Evolutionary conservation across 2,888 invertebrate species (phyloP).

Genomic region (Pyrrhia umbra): DNA sequence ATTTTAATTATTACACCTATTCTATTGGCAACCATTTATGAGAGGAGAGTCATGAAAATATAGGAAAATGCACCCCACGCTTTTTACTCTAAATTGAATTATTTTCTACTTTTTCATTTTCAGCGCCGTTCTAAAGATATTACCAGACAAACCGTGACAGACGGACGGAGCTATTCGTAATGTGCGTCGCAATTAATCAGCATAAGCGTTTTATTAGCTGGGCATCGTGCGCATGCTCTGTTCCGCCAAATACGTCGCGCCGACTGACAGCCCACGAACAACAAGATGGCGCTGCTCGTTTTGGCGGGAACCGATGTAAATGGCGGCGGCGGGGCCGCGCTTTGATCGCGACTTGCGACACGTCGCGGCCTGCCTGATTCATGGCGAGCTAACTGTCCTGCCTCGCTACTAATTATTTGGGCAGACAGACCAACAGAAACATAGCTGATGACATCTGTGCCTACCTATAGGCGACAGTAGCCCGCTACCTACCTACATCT

Average conservation of each 20-base stretch:
- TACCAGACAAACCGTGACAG: slow-evolving; percentile 68
- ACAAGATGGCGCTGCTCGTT: slow-evolving; percentile 62
- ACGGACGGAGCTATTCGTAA: slow-evolving; percentile 69
- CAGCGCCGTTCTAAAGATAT: slow-evolving; percentile 66
- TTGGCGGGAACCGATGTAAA: slow-evolving; percentile 68
- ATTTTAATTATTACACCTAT: too few relatives aligned
- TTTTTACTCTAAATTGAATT: too few relatives aligned
- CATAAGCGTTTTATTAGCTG: slow-evolving; percentile 84
- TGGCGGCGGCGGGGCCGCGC: slow-evolving; percentile 75
- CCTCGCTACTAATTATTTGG: slow-evolving; percentile 55
- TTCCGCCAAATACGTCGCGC: slow-evolving; percentile 80
- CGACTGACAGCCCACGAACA: slow-evolving; percentile 70
- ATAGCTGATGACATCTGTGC: background rate
- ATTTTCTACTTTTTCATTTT: slow-evolving; percentile 71
- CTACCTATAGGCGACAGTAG: background rate
- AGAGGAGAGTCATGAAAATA: too few relatives aligned
- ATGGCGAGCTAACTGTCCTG: slow-evolving; percentile 47
- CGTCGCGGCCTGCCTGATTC: slow-evolving; percentile 53
- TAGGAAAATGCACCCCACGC: too few relatives aligned
- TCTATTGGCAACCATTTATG: too few relatives aligned
- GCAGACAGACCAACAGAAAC: slow-evolving; percentile 38
- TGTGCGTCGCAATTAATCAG: slow-evolving; percentile 82
- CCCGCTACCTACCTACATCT: background rate
- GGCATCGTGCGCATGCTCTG: slow-evolving; percentile 68
- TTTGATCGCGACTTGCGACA: slow-evolving; percentile 69